Evolutionary conservation across 2,888 invertebrate genomes (phyloP).

Genomic region (Chromoteleia sp.): DNA sequence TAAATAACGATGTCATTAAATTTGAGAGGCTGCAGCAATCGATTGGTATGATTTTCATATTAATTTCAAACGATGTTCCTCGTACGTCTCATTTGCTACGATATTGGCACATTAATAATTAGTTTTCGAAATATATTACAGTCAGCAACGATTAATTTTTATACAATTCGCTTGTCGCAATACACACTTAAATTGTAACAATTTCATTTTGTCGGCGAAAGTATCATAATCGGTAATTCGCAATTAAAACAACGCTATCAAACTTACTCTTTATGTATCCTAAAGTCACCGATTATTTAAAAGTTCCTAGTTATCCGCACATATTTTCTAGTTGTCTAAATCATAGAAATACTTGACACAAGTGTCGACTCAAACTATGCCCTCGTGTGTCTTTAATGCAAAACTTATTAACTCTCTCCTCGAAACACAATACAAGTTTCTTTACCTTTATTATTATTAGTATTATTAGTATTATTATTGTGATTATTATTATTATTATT

Average conservation of each 20-base stretch:
- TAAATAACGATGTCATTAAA: conserved; percentile 34
- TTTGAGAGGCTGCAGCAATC: conserved; percentile 68
- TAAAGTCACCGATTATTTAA: neutral
- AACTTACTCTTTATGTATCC: neutral
- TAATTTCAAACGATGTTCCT: conserved; percentile 22
- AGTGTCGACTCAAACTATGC: too few relatives aligned
- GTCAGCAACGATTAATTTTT: conserved; percentile 20
- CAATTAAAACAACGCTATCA: conserved; percentile 18
- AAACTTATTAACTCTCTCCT: too few relatives aligned
- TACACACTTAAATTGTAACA: conserved; percentile 27
- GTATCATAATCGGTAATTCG: neutral
- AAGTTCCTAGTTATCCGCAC: neutral
- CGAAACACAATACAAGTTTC: too few relatives aligned
- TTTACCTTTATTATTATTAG: too few relatives aligned
- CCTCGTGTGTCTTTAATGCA: too few relatives aligned
- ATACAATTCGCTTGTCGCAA: conserved; percentile 25
- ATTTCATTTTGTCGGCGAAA: conserved; percentile 9
- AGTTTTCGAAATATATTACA: conserved; percentile 36
- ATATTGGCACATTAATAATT: conserved; percentile 55
- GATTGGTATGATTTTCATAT: conserved; percentile 38
- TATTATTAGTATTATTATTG: too few relatives aligned
- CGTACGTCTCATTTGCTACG: conserved; percentile 15
- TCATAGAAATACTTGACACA: neutral
- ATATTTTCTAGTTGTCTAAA: neutral
- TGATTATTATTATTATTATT: too few relatives aligned